Conservation (phyloP, 2,888 invertebrate genomes). For the Dexiosoma caninum region DNA sequence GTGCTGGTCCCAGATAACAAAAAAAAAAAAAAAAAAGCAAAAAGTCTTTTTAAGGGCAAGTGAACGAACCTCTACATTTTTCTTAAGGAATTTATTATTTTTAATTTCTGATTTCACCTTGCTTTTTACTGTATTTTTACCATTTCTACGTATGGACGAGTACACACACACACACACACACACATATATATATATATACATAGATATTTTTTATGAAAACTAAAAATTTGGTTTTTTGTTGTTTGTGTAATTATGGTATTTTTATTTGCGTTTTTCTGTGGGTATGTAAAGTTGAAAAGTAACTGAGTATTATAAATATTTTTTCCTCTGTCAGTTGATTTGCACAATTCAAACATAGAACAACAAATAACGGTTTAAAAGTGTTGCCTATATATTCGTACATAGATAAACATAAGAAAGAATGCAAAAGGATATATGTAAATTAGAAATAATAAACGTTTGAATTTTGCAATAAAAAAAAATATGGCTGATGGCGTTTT, state of each 20-base stretch:
- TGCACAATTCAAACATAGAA: conserved; percentile 68
- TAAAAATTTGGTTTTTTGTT: conserved; percentile 36
- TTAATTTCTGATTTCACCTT: too few relatives aligned
- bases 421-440: not conserved
- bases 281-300: not conserved
- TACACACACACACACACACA: not conserved
- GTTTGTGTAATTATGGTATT: conserved; percentile 25
- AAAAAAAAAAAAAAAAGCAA: too few relatives aligned
- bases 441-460: not conserved
- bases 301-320: conserved; percentile 36
- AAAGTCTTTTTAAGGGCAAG: too few relatives aligned
- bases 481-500: conserved; percentile 73
- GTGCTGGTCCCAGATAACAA: too few relatives aligned
- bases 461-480: not conserved
- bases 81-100: too few relatives aligned
- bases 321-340: conserved; percentile 68
- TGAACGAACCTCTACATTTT: too few relatives aligned
- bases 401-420: conserved; percentile 5
- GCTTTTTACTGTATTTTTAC: not conserved
- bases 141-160: not conserved
- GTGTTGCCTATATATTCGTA: conserved; percentile 13
- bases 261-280: not conserved
- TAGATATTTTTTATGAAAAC: conserved; percentile 43
- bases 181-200: not conserved
- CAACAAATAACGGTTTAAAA: conserved; percentile 45